phyloP scores from a whole-genome alignment of 2,888 invertebrate species.

The Ypsolopha scabrella region DNA sequence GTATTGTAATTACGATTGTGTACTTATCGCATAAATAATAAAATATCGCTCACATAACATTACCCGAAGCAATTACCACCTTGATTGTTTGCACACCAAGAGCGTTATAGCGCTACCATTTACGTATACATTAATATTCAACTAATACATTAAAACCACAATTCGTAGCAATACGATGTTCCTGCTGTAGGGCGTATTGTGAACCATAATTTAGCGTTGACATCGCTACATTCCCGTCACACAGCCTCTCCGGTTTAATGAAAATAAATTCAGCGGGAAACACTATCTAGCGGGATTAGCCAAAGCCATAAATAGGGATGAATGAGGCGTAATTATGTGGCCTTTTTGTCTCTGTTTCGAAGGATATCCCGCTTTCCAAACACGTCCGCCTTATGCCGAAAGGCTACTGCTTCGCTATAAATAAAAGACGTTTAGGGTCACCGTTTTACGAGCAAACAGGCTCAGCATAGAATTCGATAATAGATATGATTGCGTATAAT shows the following conservation, averaged over 20 bases:
- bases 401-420: constrained; percentile 8
- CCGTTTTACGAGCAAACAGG: background rate
- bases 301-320: constrained; percentile 43
- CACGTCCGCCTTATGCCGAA: constrained; percentile 28
- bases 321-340: constrained; percentile 49
- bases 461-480: too few species aligned
- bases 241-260: constrained; percentile 18
- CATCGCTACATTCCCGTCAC: background rate
- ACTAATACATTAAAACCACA: background rate
- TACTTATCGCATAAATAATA: too few species aligned
- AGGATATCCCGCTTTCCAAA: constrained; percentile 24
- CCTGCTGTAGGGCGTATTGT: background rate
- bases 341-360: constrained; percentile 27
- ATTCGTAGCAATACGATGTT: background rate
- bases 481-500: too few species aligned
- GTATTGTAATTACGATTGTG: too few species aligned
- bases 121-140: too few species aligned
- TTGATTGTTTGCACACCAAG: too few species aligned
- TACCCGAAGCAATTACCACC: too few species aligned
- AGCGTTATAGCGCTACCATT: too few species aligned
- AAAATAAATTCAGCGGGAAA: constrained; percentile 22
- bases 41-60: too few species aligned
- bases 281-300: constrained; percentile 33
- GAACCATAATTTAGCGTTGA: constrained; percentile 2
- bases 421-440: constrained; percentile 4